Base-by-base conservation (phyloP, 2,888 invertebrate species). In the Sminthurides aquaticus region DNA sequence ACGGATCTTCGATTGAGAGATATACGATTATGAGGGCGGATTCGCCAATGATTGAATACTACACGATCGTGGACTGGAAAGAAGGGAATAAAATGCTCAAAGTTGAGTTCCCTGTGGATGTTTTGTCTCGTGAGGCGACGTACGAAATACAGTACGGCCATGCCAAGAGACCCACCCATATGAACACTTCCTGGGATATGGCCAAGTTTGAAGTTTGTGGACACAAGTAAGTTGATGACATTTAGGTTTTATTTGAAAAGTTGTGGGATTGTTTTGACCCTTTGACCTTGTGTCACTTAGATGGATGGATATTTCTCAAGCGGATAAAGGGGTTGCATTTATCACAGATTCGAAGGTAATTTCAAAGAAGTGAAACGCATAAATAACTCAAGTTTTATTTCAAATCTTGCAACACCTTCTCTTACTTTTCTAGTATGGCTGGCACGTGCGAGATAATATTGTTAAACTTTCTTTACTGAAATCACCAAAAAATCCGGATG, bases 121-220 rank as follows among this genome's bases (percentile, higher is more conserved):
- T 81, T 2, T 59, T 75, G 11, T 63, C 76, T 1, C 69, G 74
- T n/a, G 74, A 78, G 24, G 81, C 80, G 3, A 78, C 79, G 0
- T 82, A 80, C 72, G 81, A 81, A 65, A 79, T 79, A 25, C 82
- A 82, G 75, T 81, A 77, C 76, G 82, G 82, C 1, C 78, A 79
- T 68, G 67, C 81, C 22, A 76, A 78, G 66, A 71, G 82, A 26
- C 69, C 71, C 0, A 81, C 79, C 24, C 81, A 81, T 70, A 76
- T 73, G 56, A 82, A 82, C 73, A 82, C 81, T 18, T 80, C 81
- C 15, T 82, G 82, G 81, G 81, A 82, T 71, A 78, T 78, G 71
- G 81, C 82, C 2, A 78, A 78, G 71, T 81, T 77, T 77, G 82
- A 82, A 78, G 81, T 82, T 3, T 82, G 81, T 76, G 80, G 80